Evolutionary conservation across 2,888 invertebrate genomes (phyloP).

Genomic region (Zhuqinia jingwanae): DNA sequence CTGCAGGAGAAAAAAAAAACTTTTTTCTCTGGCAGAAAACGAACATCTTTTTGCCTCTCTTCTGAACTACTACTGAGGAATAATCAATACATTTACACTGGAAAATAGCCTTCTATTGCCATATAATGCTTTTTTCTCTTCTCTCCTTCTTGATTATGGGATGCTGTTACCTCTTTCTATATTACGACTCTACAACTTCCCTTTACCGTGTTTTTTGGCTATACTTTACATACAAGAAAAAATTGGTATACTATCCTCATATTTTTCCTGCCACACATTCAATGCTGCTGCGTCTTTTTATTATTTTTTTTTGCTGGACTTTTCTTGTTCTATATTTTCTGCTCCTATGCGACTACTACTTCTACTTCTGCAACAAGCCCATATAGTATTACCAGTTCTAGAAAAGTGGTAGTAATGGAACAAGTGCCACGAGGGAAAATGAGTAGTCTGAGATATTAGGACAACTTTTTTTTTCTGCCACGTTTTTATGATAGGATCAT

Average conservation of each 20-base stretch:
- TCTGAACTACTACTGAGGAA: conserved; percentile 43
- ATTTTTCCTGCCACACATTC: not conserved
- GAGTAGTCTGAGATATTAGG: conserved; percentile 64
- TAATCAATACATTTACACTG: conserved; percentile 69
- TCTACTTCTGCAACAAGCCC: conserved; percentile 25
- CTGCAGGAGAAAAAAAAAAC: not conserved
- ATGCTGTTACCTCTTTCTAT: conserved; percentile 37
- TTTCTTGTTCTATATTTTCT: conserved; percentile 22
- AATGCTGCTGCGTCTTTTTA: conserved; percentile 20
- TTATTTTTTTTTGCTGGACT: conserved; percentile 29
- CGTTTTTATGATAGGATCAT: conserved; percentile 69
- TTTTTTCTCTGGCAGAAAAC: conserved; percentile 31
- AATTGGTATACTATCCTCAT: conserved; percentile 22
- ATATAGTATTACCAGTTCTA: conserved; percentile 43
- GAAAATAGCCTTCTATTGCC: conserved; percentile 57
- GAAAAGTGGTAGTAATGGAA: conserved; percentile 39
- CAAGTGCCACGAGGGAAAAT: conserved; percentile 72
- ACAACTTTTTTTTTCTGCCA: conserved; percentile 59
- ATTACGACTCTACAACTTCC: not conserved
- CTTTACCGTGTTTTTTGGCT: not conserved
- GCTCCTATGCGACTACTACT: no score
- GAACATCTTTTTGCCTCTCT: conserved; percentile 6
- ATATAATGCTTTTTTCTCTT: conserved; percentile 4
- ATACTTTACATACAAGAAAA: conserved; percentile 24
- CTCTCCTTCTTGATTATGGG: conserved; percentile 25